Evolutionary conservation across 2,113 vertebrate species (phyloP), one percentile per base, ranked within the genome.

Genomic region (Austrofundulus limnaeus): DNA sequence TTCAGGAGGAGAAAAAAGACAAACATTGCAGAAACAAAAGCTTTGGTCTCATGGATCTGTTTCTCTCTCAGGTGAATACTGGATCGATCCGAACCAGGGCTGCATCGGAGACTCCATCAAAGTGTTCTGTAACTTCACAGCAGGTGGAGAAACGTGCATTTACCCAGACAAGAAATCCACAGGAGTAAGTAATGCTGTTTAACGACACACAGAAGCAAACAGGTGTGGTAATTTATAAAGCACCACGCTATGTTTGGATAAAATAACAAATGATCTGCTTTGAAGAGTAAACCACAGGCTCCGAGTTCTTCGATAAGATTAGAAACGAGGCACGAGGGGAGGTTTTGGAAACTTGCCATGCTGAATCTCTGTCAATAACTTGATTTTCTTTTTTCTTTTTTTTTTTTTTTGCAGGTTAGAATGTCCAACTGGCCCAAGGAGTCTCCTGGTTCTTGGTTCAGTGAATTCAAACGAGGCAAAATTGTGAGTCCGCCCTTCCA

Each of bases 81-180:
- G 96, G 96, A 96, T 99, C 78, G 97, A 99, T 92, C 97, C 97
- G 48, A 99, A 99, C 92, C 96, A 98, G 87, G 97, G 97, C 51
- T 99, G 97, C 80, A 92, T 93, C 13, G 94, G 96, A 87, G 96
- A 99, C 63, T 88, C 96, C 60, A 95, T 99, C 90, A 95, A 95
- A 92, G 96, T 98, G 50, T 95, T 94, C 82, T 99, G 97, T 85
- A 99, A 99, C 86, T 99, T 99, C 89, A 99, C 97, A 61, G 94
- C 95, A 67, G 95, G 95, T 49, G 97, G 96, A 48, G 96, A 99
- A 86, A 98, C 96, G 7, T 99, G 97, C 88, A 94, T 99, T 91
- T 94, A 93, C 85, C 96, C 96, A 59, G 97, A 99, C 87, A 98
- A 94, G 87, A 99, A 96, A 86, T 98, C 96, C 43, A 88, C 94